These are phyloP conservation scores for Lacanobia wlatinum DNA, from an alignment of 2,888 invertebrate species.

Conservation along the genomic window DNA sequence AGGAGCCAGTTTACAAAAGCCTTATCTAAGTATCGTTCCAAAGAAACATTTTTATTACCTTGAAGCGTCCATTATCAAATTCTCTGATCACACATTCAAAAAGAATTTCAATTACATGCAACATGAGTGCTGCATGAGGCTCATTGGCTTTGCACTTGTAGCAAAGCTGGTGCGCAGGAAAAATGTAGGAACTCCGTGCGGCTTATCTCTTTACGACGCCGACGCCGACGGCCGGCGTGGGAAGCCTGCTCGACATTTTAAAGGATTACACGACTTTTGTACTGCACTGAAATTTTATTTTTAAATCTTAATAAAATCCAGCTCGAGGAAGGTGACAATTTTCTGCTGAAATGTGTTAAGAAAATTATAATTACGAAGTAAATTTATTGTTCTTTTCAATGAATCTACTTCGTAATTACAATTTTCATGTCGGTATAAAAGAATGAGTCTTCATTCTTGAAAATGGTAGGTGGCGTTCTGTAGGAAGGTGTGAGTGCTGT, in stretches of 20 bases:
- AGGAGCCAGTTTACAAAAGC: too few species aligned
- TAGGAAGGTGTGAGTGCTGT: too few species aligned
- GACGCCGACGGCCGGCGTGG: slow-evolving; percentile 45
- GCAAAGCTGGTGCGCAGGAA: slow-evolving; percentile 65
- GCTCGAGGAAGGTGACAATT: not conserved
- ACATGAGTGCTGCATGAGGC: slow-evolving; percentile 35
- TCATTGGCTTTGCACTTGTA: slow-evolving; percentile 62
- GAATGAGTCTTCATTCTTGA: not conserved
- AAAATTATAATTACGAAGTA: not conserved
- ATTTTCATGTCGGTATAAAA: too few species aligned
- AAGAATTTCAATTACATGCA: slow-evolving; percentile 35
- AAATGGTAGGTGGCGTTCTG: too few species aligned
- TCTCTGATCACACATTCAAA: not conserved
- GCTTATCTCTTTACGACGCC: slow-evolving; percentile 75
- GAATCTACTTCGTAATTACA: too few species aligned
- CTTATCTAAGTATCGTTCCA: too few species aligned
- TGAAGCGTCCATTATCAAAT: not conserved
- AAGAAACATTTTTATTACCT: not conserved
- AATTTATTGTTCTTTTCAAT: too few species aligned
- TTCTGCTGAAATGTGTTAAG: slow-evolving; percentile 5
- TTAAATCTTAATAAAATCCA: slow-evolving; percentile 29
- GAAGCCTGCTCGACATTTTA: slow-evolving; percentile 68
- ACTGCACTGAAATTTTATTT: slow-evolving; percentile 40
- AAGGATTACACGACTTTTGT: slow-evolving; percentile 64
- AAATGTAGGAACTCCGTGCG: slow-evolving; percentile 68